phyloP scores from a whole-genome alignment of 1,140 invertebrate genomes.

The Meteorus sp. region DNA sequence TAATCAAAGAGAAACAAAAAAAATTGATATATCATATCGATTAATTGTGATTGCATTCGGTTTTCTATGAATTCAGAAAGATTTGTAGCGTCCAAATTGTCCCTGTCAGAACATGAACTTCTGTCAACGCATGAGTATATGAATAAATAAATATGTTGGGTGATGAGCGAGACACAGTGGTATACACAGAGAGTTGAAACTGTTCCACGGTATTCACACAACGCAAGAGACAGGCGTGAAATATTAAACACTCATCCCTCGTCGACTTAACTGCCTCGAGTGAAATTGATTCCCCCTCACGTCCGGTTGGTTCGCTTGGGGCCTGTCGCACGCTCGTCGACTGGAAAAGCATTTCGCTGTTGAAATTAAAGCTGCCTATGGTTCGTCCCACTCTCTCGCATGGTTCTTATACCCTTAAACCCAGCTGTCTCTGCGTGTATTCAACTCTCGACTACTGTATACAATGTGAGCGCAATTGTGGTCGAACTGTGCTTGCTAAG shows the following conservation, averaged over 20 bases:
- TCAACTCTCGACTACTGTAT: too few species aligned
- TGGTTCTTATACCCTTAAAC: constrained; percentile 8
- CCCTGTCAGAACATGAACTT: too few species aligned
- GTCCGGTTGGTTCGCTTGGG: constrained; percentile 25
- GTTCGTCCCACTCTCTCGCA: constrained; percentile 7
- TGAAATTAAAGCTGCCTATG: constrained; percentile 33
- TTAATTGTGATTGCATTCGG: too few species aligned
- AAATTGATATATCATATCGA: too few species aligned
- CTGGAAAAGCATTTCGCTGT: constrained; percentile 36
- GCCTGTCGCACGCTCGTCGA: constrained; percentile 21
- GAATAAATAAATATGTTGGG: too few species aligned
- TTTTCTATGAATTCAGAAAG: too few species aligned
- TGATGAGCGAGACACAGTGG: not conserved
- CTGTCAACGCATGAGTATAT: too few species aligned
- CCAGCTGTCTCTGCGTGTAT: not conserved
- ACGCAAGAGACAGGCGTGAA: constrained; percentile 33
- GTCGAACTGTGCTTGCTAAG: too few species aligned
- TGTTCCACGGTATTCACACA: constrained; percentile 5
- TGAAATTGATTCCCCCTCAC: constrained; percentile 35
- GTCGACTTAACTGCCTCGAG: constrained; percentile 30
- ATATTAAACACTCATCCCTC: constrained; percentile 37
- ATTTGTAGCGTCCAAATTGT: too few species aligned
- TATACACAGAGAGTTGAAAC: constrained; percentile 5
- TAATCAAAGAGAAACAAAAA: too few species aligned
- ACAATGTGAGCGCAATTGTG: too few species aligned